Percentiles rank a stretch among this genome's conserved stretches.
phyloP scores from a whole-genome alignment of 2,797 vertebrate genomes.

The Hypotaenidia okinawae region DNA sequence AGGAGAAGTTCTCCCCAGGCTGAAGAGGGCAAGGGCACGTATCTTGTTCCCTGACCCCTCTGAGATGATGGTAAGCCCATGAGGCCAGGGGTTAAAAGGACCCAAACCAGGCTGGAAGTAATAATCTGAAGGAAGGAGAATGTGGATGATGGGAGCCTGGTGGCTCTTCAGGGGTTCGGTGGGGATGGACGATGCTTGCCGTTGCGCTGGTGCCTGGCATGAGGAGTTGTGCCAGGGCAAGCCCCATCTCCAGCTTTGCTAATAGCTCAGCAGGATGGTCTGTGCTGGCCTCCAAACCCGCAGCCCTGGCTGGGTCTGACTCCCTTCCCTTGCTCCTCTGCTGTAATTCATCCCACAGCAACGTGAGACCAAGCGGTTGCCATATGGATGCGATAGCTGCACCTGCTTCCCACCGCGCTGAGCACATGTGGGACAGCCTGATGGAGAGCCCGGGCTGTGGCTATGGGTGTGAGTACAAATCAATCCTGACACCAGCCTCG shows the following conservation, averaged over 20 bases:
- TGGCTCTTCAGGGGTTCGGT: not conserved
- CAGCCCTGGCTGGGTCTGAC: not conserved
- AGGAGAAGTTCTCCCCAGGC: not conserved
- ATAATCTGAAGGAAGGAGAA: not conserved
- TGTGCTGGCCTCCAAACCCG: not conserved
- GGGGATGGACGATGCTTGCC: not conserved
- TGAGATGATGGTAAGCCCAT: not conserved
- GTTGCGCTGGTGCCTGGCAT: not conserved
- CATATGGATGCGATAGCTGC: conserved; percentile 43
- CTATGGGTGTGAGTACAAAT: not conserved
- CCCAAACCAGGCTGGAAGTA: not conserved
- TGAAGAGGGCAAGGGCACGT: conserved; percentile 45
- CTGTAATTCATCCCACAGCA: not conserved
- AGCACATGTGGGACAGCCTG: not conserved
- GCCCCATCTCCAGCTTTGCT: not conserved
- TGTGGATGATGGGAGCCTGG: not conserved
- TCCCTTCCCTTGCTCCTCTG: not conserved
- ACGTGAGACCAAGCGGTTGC: conserved; percentile 9
- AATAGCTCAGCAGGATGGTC: not conserved
- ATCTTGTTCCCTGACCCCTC: conserved; percentile 4
- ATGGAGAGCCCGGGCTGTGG: not conserved
- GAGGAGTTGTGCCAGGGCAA: not conserved
- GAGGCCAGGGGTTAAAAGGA: conserved; percentile 6
- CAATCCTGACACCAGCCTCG: not conserved
- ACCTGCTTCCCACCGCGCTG: conserved; percentile 6